Evolutionary conservation across 2,797 vertebrate species (phyloP).

Genomic region (Peromyscus nudipes): DNA sequence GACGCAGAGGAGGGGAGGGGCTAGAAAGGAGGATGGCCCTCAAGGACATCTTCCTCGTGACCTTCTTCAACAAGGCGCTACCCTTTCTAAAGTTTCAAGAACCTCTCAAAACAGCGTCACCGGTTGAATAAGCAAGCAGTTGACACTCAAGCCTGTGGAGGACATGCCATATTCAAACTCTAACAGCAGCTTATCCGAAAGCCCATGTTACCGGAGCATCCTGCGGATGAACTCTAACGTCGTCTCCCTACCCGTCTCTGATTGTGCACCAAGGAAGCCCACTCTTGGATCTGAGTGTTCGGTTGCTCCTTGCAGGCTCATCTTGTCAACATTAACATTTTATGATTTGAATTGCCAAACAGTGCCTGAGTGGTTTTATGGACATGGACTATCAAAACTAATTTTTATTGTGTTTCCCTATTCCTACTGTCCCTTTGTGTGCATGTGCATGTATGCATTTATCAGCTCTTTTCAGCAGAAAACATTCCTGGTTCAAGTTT

Average conservation of each 20-base stretch:
- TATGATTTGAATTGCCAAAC: constrained; percentile 59
- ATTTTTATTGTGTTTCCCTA: neutral
- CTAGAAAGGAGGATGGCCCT: neutral
- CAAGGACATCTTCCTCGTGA: neutral
- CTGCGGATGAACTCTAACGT: neutral
- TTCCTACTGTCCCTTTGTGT: neutral
- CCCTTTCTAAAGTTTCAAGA: neutral
- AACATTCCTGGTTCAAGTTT: constrained; percentile 21
- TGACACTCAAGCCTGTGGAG: neutral
- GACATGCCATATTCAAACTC: neutral
- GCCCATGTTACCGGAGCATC: neutral
- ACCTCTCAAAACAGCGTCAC: neutral
- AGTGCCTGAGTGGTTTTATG: neutral
- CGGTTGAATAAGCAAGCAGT: neutral
- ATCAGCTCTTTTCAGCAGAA: neutral
- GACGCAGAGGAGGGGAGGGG: neutral
- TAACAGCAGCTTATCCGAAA: neutral
- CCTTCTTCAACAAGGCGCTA: neutral
- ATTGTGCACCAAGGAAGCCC: neutral
- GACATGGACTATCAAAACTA: neutral
- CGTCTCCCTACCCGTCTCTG: neutral
- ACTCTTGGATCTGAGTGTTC: neutral
- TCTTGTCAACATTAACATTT: neutral
- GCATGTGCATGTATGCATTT: neutral
- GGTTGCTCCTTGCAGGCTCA: neutral